phyloP scores from a whole-genome alignment of 2,888 invertebrate species.

The Glomeris marginata region DNA sequence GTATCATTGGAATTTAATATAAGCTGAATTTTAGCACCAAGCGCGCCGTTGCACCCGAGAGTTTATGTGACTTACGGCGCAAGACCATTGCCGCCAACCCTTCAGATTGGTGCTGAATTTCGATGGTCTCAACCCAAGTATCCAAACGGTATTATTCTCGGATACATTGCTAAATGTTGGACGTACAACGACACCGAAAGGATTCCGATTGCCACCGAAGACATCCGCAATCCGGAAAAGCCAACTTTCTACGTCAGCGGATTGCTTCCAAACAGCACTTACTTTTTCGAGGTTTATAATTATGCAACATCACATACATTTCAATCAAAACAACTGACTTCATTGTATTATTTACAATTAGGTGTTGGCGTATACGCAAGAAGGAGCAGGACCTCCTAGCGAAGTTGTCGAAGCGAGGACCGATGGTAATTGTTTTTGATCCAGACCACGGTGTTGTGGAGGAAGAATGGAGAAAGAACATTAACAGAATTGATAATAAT shows the following conservation, averaged over 20 bases:
- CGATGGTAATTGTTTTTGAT: no score
- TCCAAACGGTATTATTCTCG: slow-evolving; percentile 56
- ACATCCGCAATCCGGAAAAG: slow-evolving; percentile 29
- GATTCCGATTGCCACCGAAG: slow-evolving; percentile 3
- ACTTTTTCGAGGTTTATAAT: slow-evolving; percentile 45
- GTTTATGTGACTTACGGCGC: slow-evolving; percentile 47
- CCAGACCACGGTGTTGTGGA: no score
- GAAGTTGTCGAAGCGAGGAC: slow-evolving; percentile 48
- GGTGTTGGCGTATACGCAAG: slow-evolving; percentile 65
- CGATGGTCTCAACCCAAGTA: slow-evolving; percentile 65
- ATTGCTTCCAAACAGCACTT: slow-evolving; percentile 44
- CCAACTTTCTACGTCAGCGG: slow-evolving; percentile 43
- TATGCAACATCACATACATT: not conserved
- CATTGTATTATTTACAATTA: slow-evolving; percentile 24
- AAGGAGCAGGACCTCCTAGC: slow-evolving; percentile 57
- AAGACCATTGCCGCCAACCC: slow-evolving; percentile 21
- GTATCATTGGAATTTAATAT: no score
- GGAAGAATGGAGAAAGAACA: no score
- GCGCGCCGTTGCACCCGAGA: slow-evolving; percentile 53
- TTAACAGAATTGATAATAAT: no score
- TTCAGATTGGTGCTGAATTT: slow-evolving; percentile 40
- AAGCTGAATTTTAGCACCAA: no score
- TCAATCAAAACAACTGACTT: not conserved
- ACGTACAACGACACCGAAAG: slow-evolving; percentile 30
- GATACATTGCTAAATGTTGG: slow-evolving; percentile 60